These are phyloP conservation scores for Serripes groenlandicus DNA, from an alignment of 2,888 invertebrate species.

Conservation along the genomic window DNA sequence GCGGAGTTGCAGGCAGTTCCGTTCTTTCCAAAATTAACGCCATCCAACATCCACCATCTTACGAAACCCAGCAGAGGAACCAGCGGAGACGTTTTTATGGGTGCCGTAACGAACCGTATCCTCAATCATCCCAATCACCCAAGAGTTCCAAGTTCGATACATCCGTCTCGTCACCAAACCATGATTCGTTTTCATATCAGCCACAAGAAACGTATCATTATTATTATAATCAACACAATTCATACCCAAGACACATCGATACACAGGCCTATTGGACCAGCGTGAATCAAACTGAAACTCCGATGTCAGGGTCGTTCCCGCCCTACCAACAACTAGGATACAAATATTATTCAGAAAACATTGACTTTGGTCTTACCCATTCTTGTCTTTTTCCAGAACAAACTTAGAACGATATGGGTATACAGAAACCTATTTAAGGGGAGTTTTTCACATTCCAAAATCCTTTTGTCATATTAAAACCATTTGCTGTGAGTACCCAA, in stretches of 20 bases:
- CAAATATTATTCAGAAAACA: constrained; percentile 23
- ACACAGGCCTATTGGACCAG: not conserved
- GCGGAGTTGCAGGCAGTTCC: constrained; percentile 53
- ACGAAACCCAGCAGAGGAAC: not conserved
- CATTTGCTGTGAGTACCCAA: too few species aligned
- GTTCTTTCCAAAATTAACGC: constrained; percentile 57
- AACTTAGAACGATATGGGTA: too few species aligned
- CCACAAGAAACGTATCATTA: constrained; percentile 9
- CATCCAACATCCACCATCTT: constrained; percentile 56
- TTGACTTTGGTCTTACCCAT: constrained; percentile 7
- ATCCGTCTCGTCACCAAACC: not conserved
- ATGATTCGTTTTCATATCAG: not conserved
- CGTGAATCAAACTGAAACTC: not conserved
- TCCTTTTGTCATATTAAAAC: too few species aligned
- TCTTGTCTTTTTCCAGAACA: not conserved
- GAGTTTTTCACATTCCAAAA: too few species aligned
- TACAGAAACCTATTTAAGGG: too few species aligned
- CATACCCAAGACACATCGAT: not conserved
- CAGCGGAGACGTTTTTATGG: constrained; percentile 1
- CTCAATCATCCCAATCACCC: not conserved
- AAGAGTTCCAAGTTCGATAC: not conserved
- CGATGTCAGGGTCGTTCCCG: constrained; percentile 25
- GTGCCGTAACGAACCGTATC: not conserved
- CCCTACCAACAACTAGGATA: constrained; percentile 27
- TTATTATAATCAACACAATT: not conserved